Base-by-base conservation (phyloP, 2,888 invertebrate genomes). In the Limenitis arthemis region DNA sequence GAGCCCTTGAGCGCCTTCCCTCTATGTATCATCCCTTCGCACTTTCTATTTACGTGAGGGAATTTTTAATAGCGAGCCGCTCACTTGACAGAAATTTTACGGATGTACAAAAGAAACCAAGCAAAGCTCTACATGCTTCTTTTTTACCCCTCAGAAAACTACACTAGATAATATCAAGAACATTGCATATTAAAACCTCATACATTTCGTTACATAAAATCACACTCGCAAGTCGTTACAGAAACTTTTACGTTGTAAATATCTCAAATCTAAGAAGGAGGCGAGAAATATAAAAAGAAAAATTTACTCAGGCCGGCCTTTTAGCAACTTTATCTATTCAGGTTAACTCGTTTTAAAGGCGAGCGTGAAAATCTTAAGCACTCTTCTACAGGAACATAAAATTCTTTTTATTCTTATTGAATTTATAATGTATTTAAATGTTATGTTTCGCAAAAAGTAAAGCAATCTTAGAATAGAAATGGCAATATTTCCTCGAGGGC, bases 51-150 rank as follows among this genome's bases (percentile, higher is more conserved):
- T 50, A 54, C 54, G 55, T 54, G 52, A 54, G 44, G 52, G 52
- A 52, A 52, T 54, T 52, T 57, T 54, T 54, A 57, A 54, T 54
- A 57, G 48, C 54, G 38, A 49, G 37, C 49, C 44, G 40, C 52
- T 44, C 42, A 49, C 49, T 41, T 39, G 40, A 46, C 42, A 47
- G 32, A 42, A 20, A 44, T 38, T 49, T 46, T 54, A 49, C 46
- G 47, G 41, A 12, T 41, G 49, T 47, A 54, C 51, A 49, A 50
- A 54, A 54, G 49, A 44, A 41, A 32, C 49, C 49, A 31, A 44
- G 36, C 34, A 36, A n/a, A 28, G 41, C 30, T 39, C 36, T 40
- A 9, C 39, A 7, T 34, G 40, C 48, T 46, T 49, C 49, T 44
- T 53, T 49, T 49, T 36, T 11, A 32, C 37, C 11, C 20, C 4